Percentiles rank a stretch among this genome's conserved stretches.
Conservation (phyloP, 2,113 vertebrate genomes). For the Patagioenas fasciata region DNA sequence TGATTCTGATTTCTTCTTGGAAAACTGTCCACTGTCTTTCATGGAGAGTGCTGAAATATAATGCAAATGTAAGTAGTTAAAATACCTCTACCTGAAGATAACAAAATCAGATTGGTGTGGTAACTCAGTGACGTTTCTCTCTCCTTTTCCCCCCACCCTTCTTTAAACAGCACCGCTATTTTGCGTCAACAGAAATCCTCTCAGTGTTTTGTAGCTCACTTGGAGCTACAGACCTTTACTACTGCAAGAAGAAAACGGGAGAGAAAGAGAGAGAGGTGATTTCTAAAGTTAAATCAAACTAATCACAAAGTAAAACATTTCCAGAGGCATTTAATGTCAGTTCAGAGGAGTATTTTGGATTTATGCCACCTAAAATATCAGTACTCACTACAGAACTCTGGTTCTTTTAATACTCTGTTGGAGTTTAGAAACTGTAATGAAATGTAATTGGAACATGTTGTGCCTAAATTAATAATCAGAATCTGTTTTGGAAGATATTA, state of each 20-base stretch:
- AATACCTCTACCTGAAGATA: not conserved
- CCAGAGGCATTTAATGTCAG: not conserved
- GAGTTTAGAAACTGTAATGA: not conserved
- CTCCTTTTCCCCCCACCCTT: not conserved
- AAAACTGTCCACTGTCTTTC: not conserved
- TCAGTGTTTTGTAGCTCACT: not conserved
- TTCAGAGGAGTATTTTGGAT: not conserved
- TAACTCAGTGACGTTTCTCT: conserved; percentile 28
- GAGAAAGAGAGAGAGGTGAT: not conserved
- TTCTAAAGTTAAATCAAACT: not conserved
- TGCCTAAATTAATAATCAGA: not conserved
- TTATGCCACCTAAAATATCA: not conserved
- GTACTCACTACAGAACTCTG: not conserved
- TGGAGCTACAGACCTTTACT: not conserved
- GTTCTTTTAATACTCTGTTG: not conserved
- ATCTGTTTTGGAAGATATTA: not conserved
- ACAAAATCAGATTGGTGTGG: conserved; percentile 36
- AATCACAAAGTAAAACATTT: not conserved
- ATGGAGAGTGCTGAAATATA: not conserved
- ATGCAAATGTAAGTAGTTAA: not conserved
- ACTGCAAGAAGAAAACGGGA: not conserved
- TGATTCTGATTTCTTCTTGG: not conserved
- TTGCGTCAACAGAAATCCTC: not conserved
- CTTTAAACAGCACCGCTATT: not conserved
- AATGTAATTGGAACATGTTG: not conserved